These are phyloP conservation scores for Variabilichromis moorii DNA, from an alignment of 2,113 vertebrate species.

Conservation along the genomic window DNA sequence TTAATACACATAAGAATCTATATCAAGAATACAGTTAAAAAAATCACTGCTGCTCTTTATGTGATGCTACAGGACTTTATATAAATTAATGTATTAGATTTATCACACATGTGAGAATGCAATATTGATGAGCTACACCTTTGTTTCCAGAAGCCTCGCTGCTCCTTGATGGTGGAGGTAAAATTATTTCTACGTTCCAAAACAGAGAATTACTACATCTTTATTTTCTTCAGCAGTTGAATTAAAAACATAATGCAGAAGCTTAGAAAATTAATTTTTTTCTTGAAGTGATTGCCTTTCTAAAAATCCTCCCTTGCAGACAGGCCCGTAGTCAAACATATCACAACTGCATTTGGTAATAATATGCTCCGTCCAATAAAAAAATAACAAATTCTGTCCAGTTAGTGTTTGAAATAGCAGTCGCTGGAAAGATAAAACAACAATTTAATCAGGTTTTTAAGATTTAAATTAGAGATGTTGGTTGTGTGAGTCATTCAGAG, in stretches of 20 bases:
- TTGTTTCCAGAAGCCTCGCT: background rate
- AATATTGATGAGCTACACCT: background rate
- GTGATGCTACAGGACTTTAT: background rate
- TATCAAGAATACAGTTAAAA: background rate
- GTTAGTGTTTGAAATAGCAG: background rate
- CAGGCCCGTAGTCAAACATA: background rate
- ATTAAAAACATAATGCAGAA: background rate
- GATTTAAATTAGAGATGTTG: background rate
- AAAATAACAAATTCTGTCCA: background rate
- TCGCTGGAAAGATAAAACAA: too few relatives aligned
- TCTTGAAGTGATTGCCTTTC: background rate
- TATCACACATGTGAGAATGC: background rate
- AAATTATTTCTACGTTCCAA: background rate
- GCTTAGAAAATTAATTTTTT: background rate
- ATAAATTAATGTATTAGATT: background rate
- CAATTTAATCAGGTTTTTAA: background rate
- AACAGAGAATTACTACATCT: background rate
- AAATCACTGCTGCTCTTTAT: background rate
- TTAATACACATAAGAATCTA: background rate
- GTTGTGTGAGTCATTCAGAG: background rate
- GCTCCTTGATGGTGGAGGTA: background rate
- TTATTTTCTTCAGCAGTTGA: background rate
- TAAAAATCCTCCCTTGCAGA: background rate
- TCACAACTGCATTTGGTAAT: background rate
- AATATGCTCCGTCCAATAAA: background rate